Conservation (phyloP, 64 coral and sea anemone genomes). For the Acropora yongei region DNA sequence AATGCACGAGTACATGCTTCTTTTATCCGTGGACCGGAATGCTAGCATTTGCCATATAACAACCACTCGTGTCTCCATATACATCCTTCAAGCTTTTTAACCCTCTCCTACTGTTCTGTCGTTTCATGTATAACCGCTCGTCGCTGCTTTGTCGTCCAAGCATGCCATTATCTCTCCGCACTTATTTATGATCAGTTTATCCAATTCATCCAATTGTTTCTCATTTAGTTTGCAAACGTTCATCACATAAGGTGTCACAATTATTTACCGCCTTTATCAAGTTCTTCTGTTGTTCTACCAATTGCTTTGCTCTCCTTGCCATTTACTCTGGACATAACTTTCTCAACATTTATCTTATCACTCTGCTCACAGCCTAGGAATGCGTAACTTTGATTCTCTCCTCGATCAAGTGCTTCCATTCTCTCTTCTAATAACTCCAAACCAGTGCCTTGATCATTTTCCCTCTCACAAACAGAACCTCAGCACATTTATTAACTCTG, state of each 20-base stretch:
- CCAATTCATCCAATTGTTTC: neutral
- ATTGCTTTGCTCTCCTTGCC: conserved; percentile 21
- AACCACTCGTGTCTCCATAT: conserved; percentile 44
- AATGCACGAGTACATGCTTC: neutral
- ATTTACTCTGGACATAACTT: conserved; percentile 12
- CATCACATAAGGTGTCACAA: neutral
- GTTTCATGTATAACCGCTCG: conserved; percentile 50
- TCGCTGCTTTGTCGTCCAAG: conserved; percentile 7
- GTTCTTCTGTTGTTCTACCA: neutral
- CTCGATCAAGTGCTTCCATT: conserved; percentile 37
- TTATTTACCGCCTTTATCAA: neutral
- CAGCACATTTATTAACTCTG: conserved; percentile 40
- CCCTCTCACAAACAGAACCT: conserved; percentile 32
- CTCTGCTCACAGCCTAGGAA: conserved; percentile 38
- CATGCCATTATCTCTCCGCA: neutral
- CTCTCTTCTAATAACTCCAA: conserved; percentile 22
- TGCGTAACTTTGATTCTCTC: conserved; percentile 36
- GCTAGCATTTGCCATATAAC: conserved; percentile 36
- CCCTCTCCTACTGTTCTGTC: conserved; percentile 58
- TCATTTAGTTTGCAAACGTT: neutral
- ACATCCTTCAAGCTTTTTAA: conserved; percentile 14
- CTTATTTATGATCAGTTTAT: neutral
- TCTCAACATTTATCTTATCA: conserved; percentile 24
- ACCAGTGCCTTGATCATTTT: conserved; percentile 33
- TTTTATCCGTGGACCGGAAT: conserved; percentile 38